Percentiles rank a stretch among this genome's conserved stretches.
phyloP scores from a whole-genome alignment of 2,797 vertebrate species.

The Threskiornis aethiopicus region DNA sequence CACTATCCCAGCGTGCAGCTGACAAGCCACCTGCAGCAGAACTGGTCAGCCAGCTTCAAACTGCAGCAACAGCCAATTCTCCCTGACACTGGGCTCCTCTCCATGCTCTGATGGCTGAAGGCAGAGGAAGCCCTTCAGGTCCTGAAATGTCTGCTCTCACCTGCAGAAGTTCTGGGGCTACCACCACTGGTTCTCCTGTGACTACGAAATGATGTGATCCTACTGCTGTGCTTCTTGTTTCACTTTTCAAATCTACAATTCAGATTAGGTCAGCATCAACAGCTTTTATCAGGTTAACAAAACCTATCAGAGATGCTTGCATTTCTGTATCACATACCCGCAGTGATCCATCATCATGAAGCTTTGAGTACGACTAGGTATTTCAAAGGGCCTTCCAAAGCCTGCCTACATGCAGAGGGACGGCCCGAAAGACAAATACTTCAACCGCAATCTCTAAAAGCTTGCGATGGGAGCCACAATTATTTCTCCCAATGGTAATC shows the following conservation, averaged over 20 bases:
- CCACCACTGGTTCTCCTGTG: neutral
- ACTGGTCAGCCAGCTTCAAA: neutral
- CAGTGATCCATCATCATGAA: neutral
- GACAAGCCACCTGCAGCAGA: neutral
- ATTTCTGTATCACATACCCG: neutral
- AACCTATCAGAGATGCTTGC: neutral
- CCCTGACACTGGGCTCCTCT: neutral
- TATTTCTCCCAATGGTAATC: neutral
- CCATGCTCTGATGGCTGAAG: neutral
- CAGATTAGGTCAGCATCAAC: neutral
- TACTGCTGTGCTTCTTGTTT: neutral
- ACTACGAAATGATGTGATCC: neutral
- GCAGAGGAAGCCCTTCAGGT: neutral
- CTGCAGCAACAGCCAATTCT: neutral
- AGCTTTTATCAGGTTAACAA: constrained; percentile 4
- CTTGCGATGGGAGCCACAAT: neutral
- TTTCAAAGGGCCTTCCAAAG: neutral
- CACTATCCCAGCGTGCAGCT: neutral
- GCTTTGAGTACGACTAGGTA: neutral
- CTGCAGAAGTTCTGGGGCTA: neutral
- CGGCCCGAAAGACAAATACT: neutral
- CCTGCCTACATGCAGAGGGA: neutral
- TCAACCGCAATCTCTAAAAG: neutral
- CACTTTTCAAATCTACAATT: constrained; percentile 30
- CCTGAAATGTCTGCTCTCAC: neutral